Base-by-base conservation (phyloP, 2,888 invertebrate genomes). In the Ectemnius cavifrons region DNA sequence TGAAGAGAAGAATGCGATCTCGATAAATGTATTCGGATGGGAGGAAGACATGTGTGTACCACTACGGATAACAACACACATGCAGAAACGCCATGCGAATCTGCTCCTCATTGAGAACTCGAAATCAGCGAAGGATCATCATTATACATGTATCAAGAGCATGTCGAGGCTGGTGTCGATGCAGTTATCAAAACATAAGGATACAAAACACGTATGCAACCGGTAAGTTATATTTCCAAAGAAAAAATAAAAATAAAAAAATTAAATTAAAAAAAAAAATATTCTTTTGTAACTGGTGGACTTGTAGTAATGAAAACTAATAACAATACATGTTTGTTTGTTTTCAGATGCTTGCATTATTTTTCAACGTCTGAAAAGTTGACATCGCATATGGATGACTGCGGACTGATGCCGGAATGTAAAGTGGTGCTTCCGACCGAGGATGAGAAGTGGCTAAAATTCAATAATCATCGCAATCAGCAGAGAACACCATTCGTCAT, bases 1-100 rank as follows among this genome's bases (percentile, higher is more conserved):
- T 62, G 82, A 85, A 67, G 59, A 73, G 4, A n/a, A 71, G 11
- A 85, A 84, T 59, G 18, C 71, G 28, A 52, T 84, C 2, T 79
- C 75, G n/a, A 46, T 83, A 1, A 77, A 77, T 37, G 71, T 73
- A 0, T 73, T 64, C 8, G 56, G 6, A 11, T 57, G 49, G n/a
- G 20, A 16, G 3, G 4, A 11, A 1, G n/a, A 60, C 1, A 28
- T 2, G n/a, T 16, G 23, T 2, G 13, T 20, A 14, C 58, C 72
- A 45, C 37, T 75, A 37, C 23, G 20, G 1, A 4, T 67, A 3
- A 60, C 60, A 1, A 14, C 11, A 23, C 47, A 52, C 0, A 59
- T 28, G 8, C 37, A 13, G n/a, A 3, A 59, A 1, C 20, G 2
- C 3, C 66, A 66, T 23, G 49, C 27, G 4, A 66, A 66, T 23